These are phyloP conservation scores for Heterotilapia buettikoferi DNA, from an alignment of 2,113 vertebrate species.

Conservation along the genomic window DNA sequence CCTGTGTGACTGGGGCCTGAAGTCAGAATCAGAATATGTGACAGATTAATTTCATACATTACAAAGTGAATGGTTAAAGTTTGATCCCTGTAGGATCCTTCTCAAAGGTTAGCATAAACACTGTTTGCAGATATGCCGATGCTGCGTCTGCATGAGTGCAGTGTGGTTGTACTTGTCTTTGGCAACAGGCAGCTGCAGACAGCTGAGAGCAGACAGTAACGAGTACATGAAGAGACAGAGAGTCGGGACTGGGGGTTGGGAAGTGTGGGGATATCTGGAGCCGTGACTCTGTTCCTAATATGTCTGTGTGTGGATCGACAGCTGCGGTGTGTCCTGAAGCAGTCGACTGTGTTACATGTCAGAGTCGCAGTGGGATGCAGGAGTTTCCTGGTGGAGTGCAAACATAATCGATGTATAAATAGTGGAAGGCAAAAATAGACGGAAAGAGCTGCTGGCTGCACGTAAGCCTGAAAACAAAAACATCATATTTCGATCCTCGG, in stretches of 20 bases:
- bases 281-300: constrained; percentile 8
- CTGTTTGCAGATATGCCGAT: background rate
- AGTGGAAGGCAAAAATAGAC: background rate
- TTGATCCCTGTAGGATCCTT: background rate
- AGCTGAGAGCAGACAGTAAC: background rate
- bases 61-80: background rate
- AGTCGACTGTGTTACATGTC: constrained; percentile 6
- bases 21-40: background rate
- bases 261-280: background rate
- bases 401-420: background rate
- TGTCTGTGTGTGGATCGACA: constrained; percentile 16
- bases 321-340: constrained; percentile 30
- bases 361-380: background rate
- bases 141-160: background rate
- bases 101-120: background rate
- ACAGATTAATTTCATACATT: background rate
- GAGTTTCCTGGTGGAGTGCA: background rate
- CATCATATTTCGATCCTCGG: background rate
- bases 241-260: background rate
- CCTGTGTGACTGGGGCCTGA: rapidly evolving
- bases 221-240: background rate
- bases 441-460: background rate
- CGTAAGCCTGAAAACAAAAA: background rate
- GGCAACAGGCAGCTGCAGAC: background rate
- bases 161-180: background rate